A percentile compares a stretch with the other conserved stretches of the same genome.
Conservation (phyloP, 2,797 vertebrate genomes). For the Dendrocincla fuliginosa region DNA sequence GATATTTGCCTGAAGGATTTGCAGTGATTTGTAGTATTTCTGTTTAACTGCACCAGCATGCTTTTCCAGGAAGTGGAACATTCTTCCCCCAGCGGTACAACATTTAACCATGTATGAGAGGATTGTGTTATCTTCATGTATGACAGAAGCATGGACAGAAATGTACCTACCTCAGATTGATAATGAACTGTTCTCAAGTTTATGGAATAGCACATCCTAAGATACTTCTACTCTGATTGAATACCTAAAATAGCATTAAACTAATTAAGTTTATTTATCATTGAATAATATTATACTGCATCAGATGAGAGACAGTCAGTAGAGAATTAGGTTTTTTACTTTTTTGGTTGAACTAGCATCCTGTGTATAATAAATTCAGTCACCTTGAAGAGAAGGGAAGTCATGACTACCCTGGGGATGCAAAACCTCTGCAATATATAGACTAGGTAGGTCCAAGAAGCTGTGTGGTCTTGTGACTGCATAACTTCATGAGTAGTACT, state of each 20-base stretch:
- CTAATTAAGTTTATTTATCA: neutral
- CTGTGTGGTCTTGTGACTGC: neutral
- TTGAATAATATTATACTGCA: neutral
- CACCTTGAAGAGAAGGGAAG: neutral
- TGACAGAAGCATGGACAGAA: neutral
- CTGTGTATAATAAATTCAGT: neutral
- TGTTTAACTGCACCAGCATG: neutral
- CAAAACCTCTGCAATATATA: neutral
- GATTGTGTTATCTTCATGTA: neutral
- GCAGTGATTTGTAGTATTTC: neutral
- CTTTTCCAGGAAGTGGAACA: neutral
- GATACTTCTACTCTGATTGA: neutral
- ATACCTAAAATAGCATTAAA: conserved; percentile 9
- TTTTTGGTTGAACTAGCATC: neutral
- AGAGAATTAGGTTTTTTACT: neutral
- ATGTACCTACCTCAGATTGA: neutral
- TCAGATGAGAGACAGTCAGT: neutral
- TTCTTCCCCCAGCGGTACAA: neutral
- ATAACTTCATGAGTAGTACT: neutral
- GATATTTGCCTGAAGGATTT: conserved; percentile 55
- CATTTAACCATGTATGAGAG: neutral
- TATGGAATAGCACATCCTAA: neutral
- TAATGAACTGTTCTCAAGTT: neutral
- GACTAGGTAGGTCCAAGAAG: neutral
- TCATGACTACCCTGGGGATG: neutral